A percentile compares a stretch with the other conserved stretches of the same genome.
Conservation (phyloP, 2,113 vertebrate species). For the Romanogobio albipinnatus region DNA sequence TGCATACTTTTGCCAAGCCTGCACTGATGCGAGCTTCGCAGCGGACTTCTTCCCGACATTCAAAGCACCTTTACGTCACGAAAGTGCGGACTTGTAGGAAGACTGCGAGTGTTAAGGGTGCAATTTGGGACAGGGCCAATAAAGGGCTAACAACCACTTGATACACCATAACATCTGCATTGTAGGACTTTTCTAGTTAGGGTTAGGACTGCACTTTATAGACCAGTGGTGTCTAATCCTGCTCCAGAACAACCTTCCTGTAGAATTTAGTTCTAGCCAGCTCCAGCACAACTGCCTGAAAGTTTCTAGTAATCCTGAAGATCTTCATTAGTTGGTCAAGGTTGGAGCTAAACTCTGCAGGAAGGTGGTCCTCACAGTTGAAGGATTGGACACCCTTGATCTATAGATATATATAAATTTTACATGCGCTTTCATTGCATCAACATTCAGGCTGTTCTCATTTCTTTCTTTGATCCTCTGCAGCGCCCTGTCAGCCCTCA, state of each 20-base stretch:
- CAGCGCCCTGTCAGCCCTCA: conserved; percentile 70
- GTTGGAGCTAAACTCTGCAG: neutral
- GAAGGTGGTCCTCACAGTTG: neutral
- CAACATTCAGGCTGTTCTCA: neutral
- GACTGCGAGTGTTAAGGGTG: no score
- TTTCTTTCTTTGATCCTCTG: neutral
- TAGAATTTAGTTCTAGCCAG: neutral
- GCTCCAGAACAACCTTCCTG: neutral
- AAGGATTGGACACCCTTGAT: neutral
- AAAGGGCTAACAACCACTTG: neutral
- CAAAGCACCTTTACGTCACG: no score
- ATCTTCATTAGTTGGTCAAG: neutral
- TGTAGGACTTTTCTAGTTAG: neutral
- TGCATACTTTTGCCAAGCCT: no score
- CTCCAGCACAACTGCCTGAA: neutral
- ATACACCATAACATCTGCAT: neutral
- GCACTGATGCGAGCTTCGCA: no score
- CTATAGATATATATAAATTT: no score
- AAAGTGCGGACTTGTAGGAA: no score
- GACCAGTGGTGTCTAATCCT: neutral
- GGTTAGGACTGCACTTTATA: neutral
- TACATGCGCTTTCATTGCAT: neutral
- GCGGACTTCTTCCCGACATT: no score
- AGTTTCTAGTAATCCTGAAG: neutral
- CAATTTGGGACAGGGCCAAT: no score